Percentiles rank a stretch among this genome's conserved stretches.
phyloP scores from a whole-genome alignment of 2,797 vertebrate species.

The Rachycentron canadum region DNA sequence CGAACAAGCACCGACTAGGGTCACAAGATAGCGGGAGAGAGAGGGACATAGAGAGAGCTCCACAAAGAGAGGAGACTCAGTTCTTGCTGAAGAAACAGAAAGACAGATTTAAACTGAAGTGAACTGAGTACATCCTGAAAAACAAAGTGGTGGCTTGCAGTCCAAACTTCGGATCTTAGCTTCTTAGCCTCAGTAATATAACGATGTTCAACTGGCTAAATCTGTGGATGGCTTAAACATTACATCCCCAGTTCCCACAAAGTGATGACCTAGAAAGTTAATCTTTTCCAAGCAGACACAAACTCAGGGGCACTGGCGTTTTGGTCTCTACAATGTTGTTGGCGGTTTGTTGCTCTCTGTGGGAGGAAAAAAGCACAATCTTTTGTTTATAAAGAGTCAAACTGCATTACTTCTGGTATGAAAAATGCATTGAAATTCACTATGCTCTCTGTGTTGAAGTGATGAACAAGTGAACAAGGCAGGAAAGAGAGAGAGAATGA shows the following conservation, averaged over 20 bases:
- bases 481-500: slow-evolving; percentile 47
- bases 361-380: slow-evolving; percentile 34
- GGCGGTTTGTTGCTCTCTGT: slow-evolving; percentile 21
- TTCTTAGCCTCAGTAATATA: slow-evolving; percentile 33
- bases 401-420: slow-evolving; percentile 23
- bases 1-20: slow-evolving; percentile 67
- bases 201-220: slow-evolving; percentile 41
- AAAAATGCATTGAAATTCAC: slow-evolving; percentile 20
- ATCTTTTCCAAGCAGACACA: slow-evolving; percentile 78
- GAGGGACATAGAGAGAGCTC: slow-evolving; percentile 20
- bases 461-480: slow-evolving; percentile 17
- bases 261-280: slow-evolving; percentile 85
- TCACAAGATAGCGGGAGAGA: slow-evolving; percentile 77
- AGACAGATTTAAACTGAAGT: slow-evolving; percentile 35
- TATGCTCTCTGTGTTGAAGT: slow-evolving; percentile 23
- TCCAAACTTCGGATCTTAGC: slow-evolving; percentile 42
- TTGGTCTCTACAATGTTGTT: slow-evolving; percentile 12
- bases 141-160: slow-evolving; percentile 44
- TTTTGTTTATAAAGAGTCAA: slow-evolving; percentile 29
- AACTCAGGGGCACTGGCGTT: slow-evolving; percentile 35
- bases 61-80: slow-evolving; percentile 28
- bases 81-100: slow-evolving; percentile 41
- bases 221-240: slow-evolving; percentile 65
- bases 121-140: slow-evolving; percentile 35
- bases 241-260: slow-evolving; percentile 73